These are phyloP conservation scores for Athalia rosae DNA, from an alignment of 2,888 invertebrate species.

Conservation along the genomic window DNA sequence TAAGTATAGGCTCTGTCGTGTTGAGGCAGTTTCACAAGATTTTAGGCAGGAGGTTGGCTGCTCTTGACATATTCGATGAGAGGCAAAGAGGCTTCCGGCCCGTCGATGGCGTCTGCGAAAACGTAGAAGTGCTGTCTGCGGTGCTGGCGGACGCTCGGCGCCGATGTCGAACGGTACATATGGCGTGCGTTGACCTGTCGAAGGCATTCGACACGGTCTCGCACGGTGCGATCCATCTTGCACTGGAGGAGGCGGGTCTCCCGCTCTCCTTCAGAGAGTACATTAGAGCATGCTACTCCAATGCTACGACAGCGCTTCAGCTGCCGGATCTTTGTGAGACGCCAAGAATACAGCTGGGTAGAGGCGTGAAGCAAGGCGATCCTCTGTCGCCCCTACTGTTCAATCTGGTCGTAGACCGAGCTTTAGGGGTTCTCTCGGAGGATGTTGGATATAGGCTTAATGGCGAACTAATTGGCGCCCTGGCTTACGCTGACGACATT, in stretches of 20 bases:
- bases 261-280: constrained; percentile 60
- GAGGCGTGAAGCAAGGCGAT: constrained; percentile 45
- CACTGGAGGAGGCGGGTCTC: constrained; percentile 63
- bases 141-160: constrained; percentile 77
- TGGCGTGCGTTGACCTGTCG: constrained; percentile 1
- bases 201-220: constrained; percentile 59
- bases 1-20: constrained; percentile 51
- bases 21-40: constrained; percentile 69
- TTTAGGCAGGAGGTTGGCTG: constrained; percentile 64
- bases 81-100: constrained; percentile 53
- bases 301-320: constrained; percentile 53
- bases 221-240: constrained; percentile 57
- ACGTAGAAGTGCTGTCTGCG: constrained; percentile 68
- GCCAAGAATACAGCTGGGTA: neutral
- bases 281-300: constrained; percentile 62
- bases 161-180: neutral
- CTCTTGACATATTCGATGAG: constrained; percentile 40
- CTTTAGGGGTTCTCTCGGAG: neutral
- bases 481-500: no score
- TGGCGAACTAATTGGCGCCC: no score
- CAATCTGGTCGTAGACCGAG: constrained; percentile 71
- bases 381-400: constrained; percentile 61
- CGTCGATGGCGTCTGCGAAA: constrained; percentile 51
- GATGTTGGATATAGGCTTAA: no score
- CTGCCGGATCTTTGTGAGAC: neutral